Evolutionary conservation across 1,140 invertebrate species (phyloP).

Genomic region (Spodoptera litura): DNA sequence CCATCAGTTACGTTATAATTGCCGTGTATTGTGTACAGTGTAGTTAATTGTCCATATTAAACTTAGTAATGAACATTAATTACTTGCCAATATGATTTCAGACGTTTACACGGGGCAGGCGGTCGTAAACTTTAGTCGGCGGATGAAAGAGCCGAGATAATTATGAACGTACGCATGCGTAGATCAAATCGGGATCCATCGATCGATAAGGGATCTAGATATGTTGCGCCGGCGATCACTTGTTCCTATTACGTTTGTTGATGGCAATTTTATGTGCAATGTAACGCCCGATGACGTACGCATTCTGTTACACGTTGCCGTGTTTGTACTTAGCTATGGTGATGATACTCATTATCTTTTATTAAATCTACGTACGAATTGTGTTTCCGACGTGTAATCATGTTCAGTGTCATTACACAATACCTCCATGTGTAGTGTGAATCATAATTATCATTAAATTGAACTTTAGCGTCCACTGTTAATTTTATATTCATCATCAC

Average conservation of each 20-base stretch:
- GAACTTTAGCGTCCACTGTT: not conserved
- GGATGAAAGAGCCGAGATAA: constrained; percentile 83
- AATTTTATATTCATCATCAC: not conserved
- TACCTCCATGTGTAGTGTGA: not conserved
- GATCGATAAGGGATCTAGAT: constrained; percentile 82
- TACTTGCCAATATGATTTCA: constrained; percentile 78
- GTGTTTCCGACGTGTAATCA: not conserved
- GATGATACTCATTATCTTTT: constrained; percentile 27
- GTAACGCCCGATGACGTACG: constrained; percentile 49
- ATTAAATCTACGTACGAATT: constrained; percentile 12
- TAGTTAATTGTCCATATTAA: constrained; percentile 69
- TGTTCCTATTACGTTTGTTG: constrained; percentile 65
- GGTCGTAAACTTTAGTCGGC: constrained; percentile 78
- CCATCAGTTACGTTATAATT: constrained; percentile 57
- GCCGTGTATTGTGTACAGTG: constrained; percentile 58
- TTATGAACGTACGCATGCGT: constrained; percentile 83
- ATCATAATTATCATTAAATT: not conserved
- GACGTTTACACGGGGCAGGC: constrained; percentile 78
- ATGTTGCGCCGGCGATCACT: constrained; percentile 66
- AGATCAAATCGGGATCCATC: constrained; percentile 82
- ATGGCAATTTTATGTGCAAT: constrained; percentile 61
- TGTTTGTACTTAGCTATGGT: constrained; percentile 42
- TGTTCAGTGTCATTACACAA: constrained; percentile 1
- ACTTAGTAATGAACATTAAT: constrained; percentile 78
- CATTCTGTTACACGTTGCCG: constrained; percentile 32